Percentiles rank a stretch among this genome's conserved stretches.
These are phyloP conservation scores for Clupea harengus DNA, from an alignment of 2,113 vertebrate genomes.

Conservation along the genomic window DNA sequence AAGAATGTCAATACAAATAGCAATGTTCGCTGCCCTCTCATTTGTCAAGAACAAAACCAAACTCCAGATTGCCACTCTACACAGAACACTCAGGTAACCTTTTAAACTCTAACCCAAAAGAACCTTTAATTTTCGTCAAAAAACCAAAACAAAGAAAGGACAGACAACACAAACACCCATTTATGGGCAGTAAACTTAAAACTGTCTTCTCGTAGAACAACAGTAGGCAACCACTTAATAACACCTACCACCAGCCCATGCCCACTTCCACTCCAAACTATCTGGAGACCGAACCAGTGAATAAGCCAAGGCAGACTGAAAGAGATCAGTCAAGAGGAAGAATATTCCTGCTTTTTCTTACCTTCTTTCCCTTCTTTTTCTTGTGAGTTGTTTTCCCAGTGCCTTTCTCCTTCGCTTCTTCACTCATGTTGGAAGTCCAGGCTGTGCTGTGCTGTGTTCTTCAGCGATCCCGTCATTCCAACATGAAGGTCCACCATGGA, in stretches of 20 bases:
- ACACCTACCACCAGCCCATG: not conserved
- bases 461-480: conserved; percentile 58
- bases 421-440: conserved; percentile 84
- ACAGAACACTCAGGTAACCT: no score
- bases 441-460: conserved; percentile 46
- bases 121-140: conserved; percentile 26
- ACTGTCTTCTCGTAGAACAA: not conserved
- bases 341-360: conserved; percentile 63
- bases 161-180: not conserved
- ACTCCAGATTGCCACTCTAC: not conserved
- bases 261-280: conserved; percentile 16
- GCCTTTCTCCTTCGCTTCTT: conserved; percentile 93
- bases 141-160: not conserved
- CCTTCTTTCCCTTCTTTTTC: conserved; percentile 99
- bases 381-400: conserved; percentile 83
- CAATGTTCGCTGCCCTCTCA: not conserved
- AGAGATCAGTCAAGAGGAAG: conserved; percentile 20
- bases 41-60: not conserved
- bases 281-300: not conserved
- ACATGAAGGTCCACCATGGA: conserved; percentile 87
- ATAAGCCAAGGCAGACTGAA: conserved; percentile 25
- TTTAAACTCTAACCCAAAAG: no score
- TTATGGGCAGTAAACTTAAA: not conserved
- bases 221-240: not conserved
- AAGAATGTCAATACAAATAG: not conserved